A percentile compares a stretch with the other conserved stretches of the same genome.
Evolutionary conservation across 2,797 vertebrate species (phyloP).

Genomic region (Notolepis coatsorum): DNA sequence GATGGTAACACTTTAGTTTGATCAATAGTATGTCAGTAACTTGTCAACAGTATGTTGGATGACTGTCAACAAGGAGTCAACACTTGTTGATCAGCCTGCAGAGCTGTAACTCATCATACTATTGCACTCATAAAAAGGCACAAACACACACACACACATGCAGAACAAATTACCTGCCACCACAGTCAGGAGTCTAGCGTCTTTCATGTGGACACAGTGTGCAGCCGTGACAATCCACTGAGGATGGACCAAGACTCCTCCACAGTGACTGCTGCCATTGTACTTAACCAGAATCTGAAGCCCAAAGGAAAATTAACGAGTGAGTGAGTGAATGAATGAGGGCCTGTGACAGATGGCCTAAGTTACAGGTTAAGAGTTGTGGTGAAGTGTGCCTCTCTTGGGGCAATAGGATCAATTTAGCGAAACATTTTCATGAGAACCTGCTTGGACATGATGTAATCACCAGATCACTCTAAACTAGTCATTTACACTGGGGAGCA

Average conservation of each 20-base stretch:
- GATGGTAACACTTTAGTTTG: too few relatives aligned
- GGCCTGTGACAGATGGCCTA: not conserved
- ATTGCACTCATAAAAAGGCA: not conserved
- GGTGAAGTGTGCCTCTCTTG: too few relatives aligned
- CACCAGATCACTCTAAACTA: slow-evolving; percentile 49
- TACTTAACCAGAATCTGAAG: slow-evolving; percentile 83
- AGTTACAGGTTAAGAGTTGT: not conserved
- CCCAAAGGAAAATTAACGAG: too few relatives aligned
- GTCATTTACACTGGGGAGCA: too few relatives aligned
- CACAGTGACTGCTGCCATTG: slow-evolving; percentile 75
- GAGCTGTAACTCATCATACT: not conserved
- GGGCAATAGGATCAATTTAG: too few relatives aligned
- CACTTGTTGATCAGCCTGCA: too few relatives aligned
- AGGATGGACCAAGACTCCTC: slow-evolving; percentile 81
- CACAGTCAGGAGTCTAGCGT: slow-evolving; percentile 50
- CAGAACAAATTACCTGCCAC: slow-evolving; percentile 82
- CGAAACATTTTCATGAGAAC: too few relatives aligned
- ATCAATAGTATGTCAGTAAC: too few relatives aligned
- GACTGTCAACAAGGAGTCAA: too few relatives aligned
- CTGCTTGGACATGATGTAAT: too few relatives aligned
- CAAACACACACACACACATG: not conserved
- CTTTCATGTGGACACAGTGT: slow-evolving; percentile 82
- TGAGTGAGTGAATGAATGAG: too few relatives aligned
- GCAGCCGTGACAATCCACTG: slow-evolving; percentile 90
- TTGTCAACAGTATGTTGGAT: too few relatives aligned